These are phyloP conservation scores for Istiophorus platypterus DNA, from an alignment of 2,113 vertebrate genomes.

Conservation along the genomic window DNA sequence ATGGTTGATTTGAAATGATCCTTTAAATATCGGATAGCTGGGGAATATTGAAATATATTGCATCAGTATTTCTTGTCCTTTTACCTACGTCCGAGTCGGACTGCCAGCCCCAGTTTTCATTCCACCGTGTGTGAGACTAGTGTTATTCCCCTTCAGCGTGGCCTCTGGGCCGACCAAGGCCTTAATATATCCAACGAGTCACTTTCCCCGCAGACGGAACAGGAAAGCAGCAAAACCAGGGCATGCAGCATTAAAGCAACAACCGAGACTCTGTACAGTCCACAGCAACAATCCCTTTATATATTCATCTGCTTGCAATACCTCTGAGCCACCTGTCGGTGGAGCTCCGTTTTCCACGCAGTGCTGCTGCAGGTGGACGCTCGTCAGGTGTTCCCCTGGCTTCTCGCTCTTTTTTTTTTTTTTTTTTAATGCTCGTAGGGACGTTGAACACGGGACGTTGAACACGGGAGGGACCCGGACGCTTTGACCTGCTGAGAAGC, in stretches of 20 bases:
- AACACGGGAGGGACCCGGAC: slow-evolving; percentile 1
- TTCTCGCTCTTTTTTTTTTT: slow-evolving; percentile 30
- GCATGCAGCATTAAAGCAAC: slow-evolving; percentile 69
- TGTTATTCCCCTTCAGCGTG: slow-evolving; percentile 53
- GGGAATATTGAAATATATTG: slow-evolving; percentile 3
- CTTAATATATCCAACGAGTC: slow-evolving; percentile 73
- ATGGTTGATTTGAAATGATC: slow-evolving; percentile 20
- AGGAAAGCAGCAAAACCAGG: slow-evolving; percentile 57
- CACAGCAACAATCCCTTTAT: slow-evolving; percentile 87
- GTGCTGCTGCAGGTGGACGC: slow-evolving; percentile 61
- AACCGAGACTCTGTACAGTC: slow-evolving; percentile 77
- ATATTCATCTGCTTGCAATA: slow-evolving; percentile 84
- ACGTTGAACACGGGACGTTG: too few relatives aligned
- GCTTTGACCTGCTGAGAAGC: slow-evolving; percentile 10
- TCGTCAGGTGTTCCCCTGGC: slow-evolving; percentile 1
- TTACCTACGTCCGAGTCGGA: not conserved
- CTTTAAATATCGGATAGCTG: slow-evolving; percentile 17
- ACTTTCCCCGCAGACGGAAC: slow-evolving; percentile 47
- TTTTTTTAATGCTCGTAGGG: not conserved
- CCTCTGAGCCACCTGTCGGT: slow-evolving; percentile 73
- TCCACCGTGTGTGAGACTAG: slow-evolving; percentile 27
- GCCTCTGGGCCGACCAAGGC: slow-evolving; percentile 75
- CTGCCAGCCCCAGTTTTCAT: slow-evolving; percentile 12
- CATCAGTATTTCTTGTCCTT: slow-evolving; percentile 23
- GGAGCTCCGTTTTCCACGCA: slow-evolving; percentile 48